Evolutionary conservation across 2,113 vertebrate species (phyloP).

Genomic region (Perca schrenkii): DNA sequence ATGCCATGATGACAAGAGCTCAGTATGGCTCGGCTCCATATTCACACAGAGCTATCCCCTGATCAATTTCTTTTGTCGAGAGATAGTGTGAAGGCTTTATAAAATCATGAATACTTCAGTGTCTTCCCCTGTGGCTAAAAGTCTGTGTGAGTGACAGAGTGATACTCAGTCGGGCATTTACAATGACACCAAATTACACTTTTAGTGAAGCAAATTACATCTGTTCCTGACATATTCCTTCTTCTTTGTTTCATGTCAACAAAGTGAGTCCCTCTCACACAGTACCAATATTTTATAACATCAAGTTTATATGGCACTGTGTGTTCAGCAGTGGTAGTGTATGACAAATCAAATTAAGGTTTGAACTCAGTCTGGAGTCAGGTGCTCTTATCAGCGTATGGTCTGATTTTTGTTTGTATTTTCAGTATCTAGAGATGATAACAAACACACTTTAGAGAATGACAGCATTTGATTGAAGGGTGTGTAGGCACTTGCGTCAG

Average conservation of each 20-base stretch:
- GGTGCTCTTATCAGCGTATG: background rate
- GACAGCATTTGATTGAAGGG: constrained; percentile 24
- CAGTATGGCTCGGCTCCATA: constrained; percentile 31
- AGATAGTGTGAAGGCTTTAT: constrained; percentile 28
- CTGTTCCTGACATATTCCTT: background rate
- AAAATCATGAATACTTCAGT: constrained; percentile 15
- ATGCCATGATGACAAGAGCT: constrained; percentile 45
- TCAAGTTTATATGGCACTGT: background rate
- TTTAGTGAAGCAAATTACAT: constrained; percentile 5
- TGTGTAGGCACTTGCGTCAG: constrained; percentile 59
- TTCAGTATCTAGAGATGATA: constrained; percentile 9
- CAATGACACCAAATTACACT: constrained; percentile 6
- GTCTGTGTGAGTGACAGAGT: constrained; percentile 1
- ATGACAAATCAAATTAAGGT: constrained; percentile 11
- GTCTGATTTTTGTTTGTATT: background rate
- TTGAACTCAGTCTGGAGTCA: background rate
- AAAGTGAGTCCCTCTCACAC: background rate
- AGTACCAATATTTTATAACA: background rate
- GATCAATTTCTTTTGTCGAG: constrained; percentile 28
- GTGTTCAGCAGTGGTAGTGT: background rate
- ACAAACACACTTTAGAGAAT: background rate
- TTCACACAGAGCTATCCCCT: constrained; percentile 31
- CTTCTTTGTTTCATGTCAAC: background rate
- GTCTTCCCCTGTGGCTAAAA: background rate
- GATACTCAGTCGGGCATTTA: background rate